Evolutionary conservation across 2,797 vertebrate species (phyloP), one percentile per base, ranked within the genome.

Genomic region (Picus viridis): DNA sequence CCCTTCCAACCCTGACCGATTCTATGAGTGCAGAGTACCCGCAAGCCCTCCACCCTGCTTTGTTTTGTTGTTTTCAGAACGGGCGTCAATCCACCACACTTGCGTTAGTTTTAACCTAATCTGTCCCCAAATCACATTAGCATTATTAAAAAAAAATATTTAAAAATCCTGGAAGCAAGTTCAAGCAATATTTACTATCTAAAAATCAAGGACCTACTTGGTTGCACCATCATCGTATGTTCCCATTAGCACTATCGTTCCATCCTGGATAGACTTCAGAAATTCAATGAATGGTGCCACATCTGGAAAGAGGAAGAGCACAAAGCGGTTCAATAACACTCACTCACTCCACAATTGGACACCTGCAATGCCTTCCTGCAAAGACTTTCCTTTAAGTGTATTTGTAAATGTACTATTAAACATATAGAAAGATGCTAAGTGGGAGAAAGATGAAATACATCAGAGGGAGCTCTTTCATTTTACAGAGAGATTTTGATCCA

Each of bases 141-240:
- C 29, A 49, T 81, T 45, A 63, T 47, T 69, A 65, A 80, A 76
- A 76, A 71, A 34, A 34, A n/a, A n/a, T n/a, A 34, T 34, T 34
- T 34, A 7, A 76, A 62, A 53, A 54, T 16, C 26, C 16, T 53
- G 15, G 27, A 94, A 88, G 18, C 8, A 93, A 54, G 9, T 70
- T 78, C 39, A 77, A 69, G 24, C 11, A 73, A n/a, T 36, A 63
- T 61, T 64, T 65, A 16, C 41, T 89, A 16, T 30, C 65, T 69
- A 88, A 82, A 88, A 84, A 76, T 70, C 30, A 57, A 32, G 71
- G 14, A 97, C 98, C 93, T 98, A 99, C 99, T 99, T 99, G 78
- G 99, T 98, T 49, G 99, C 97, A 49, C 98, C 96, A 92, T 99
- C 99, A 61, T 99, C 99, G 6, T 99, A 99, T 0, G 99, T 99